These are phyloP conservation scores for Rallus crepitans DNA, from an alignment of 2,797 vertebrate genomes.

Conservation along the genomic window DNA sequence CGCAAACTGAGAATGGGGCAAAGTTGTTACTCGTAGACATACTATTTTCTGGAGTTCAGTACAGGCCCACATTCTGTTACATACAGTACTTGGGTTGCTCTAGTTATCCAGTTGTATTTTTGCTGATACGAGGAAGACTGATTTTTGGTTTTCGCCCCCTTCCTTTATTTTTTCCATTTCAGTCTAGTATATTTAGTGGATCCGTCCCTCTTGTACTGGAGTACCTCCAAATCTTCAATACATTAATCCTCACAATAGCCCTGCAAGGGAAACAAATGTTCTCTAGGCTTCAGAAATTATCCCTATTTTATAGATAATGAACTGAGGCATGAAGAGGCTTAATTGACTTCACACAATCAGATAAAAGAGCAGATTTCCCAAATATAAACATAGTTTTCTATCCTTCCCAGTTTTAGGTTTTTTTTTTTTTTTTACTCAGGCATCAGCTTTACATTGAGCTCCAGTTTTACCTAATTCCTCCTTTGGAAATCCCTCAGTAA, in stretches of 20 bases:
- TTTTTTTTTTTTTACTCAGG: not conserved
- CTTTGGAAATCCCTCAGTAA: not conserved
- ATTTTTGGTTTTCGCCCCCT: not conserved
- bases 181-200: not conserved
- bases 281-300: not conserved
- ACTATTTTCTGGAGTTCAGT: not conserved
- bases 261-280: not conserved
- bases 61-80: not conserved
- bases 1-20: slow-evolving; percentile 74
- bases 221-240: not conserved
- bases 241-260: not conserved
- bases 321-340: slow-evolving; percentile 7
- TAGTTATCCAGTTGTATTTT: not conserved
- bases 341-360: not conserved
- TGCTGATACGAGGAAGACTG: not conserved
- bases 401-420: not conserved
- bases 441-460: not conserved
- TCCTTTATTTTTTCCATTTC: not conserved
- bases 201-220: not conserved
- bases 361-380: not conserved
- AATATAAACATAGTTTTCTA: not conserved
- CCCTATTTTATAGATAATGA: not conserved
- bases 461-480: not conserved
- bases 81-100: not conserved
- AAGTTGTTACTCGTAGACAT: slow-evolving; percentile 57